These are phyloP conservation scores for Ditylenchus weischeri DNA, from an alignment of 2,888 invertebrate species.

Conservation along the genomic window DNA sequence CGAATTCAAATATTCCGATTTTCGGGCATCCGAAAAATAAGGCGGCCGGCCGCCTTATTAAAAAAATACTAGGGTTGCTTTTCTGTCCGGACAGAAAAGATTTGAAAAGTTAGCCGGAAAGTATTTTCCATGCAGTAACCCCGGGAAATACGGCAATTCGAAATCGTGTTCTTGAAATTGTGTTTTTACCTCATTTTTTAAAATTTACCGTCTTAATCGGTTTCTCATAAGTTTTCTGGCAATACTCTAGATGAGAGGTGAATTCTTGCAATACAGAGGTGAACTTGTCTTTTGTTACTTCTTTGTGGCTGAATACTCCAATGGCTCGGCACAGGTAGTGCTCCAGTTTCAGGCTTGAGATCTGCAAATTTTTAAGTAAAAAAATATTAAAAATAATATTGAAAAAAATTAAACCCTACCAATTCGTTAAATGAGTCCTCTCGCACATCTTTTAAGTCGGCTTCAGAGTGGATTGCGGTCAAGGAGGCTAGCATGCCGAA, in stretches of 20 bases:
- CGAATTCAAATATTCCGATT: too few relatives aligned
- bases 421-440: slow-evolving; percentile 14
- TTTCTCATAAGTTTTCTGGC: neutral
- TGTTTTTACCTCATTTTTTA: neutral
- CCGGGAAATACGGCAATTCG: too few relatives aligned
- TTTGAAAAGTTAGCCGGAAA: too few relatives aligned
- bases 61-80: too few relatives aligned
- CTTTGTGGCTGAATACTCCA: slow-evolving; percentile 8
- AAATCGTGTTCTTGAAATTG: too few relatives aligned
- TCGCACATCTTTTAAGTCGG: neutral
- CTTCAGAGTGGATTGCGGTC: slow-evolving; percentile 1
- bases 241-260: slow-evolving; percentile 2
- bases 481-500: neutral
- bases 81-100: too few relatives aligned
- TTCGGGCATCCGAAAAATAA: too few relatives aligned
- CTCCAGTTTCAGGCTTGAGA: slow-evolving; percentile 5
- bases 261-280: neutral
- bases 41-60: too few relatives aligned
- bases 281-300: neutral
- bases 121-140: too few relatives aligned
- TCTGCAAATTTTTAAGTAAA: neutral
- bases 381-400: neutral
- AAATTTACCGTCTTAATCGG: slow-evolving; percentile 6
- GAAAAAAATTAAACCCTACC: neutral
- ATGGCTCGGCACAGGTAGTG: slow-evolving; percentile 8